Conservation (phyloP, 2,113 vertebrate species). For the Tachuris rubrigastra region DNA sequence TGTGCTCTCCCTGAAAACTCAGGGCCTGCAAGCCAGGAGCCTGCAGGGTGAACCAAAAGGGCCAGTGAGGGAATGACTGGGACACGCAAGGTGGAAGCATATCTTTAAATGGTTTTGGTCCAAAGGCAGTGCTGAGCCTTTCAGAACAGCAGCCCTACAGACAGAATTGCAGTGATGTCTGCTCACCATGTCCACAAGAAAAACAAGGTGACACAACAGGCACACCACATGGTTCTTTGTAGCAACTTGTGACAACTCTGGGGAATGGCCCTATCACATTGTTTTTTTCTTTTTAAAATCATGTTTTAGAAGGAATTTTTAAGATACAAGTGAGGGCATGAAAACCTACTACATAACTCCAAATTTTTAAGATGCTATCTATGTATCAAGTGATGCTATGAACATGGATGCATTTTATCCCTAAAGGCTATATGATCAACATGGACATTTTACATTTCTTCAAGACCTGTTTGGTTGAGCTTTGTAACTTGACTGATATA, state of each 20-base stretch:
- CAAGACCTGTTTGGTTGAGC: not conserved
- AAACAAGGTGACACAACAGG: rapidly evolving
- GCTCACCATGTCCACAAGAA: not conserved
- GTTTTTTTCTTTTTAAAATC: not conserved
- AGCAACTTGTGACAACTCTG: not conserved
- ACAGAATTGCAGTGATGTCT: not conserved
- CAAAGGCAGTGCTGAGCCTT: not conserved
- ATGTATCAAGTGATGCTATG: not conserved
- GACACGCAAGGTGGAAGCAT: not conserved
- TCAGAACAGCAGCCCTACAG: not conserved
- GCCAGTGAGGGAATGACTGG: not conserved
- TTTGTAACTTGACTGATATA: not conserved
- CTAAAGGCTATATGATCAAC: not conserved
- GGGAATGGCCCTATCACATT: not conserved
- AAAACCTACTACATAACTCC: not conserved
- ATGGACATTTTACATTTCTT: not conserved
- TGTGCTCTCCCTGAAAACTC: not conserved
- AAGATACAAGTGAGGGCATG: not conserved
- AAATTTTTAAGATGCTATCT: not conserved
- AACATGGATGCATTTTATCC: not conserved
- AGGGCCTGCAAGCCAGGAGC: not conserved
- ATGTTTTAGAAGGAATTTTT: not conserved
- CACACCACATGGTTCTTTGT: not conserved
- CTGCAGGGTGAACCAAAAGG: not conserved
- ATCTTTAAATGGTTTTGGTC: not conserved